These are phyloP conservation scores for Melipona bicolor DNA, from an alignment of 2,888 invertebrate genomes.

Conservation along the genomic window DNA sequence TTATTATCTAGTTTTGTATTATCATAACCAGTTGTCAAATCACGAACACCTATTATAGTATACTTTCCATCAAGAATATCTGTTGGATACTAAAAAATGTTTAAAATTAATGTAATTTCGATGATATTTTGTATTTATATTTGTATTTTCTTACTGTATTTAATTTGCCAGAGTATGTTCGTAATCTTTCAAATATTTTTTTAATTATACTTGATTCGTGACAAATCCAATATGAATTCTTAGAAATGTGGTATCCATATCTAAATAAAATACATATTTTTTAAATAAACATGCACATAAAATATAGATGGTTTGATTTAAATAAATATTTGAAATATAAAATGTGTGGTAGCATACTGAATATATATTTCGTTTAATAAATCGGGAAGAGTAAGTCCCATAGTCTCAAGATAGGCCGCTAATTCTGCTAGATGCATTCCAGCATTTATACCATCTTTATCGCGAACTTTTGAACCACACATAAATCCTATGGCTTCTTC, in stretches of 20 bases:
- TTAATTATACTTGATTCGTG: conserved; percentile 89
- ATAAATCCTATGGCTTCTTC: conserved; percentile 99
- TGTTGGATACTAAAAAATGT: conserved; percentile 88
- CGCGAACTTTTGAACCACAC: conserved; percentile 94
- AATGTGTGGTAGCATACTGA: conserved; percentile 83
- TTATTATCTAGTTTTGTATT: conserved; percentile 88
- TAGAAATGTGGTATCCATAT: conserved; percentile 95
- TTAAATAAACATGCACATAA: not conserved
- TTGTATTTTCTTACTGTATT: conserved; percentile 86
- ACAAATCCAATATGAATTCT: conserved; percentile 96
- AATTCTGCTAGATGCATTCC: conserved; percentile 92
- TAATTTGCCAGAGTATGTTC: conserved; percentile 88
- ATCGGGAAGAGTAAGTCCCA: conserved; percentile 86
- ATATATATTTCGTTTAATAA: conserved; percentile 92
- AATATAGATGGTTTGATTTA: not conserved
- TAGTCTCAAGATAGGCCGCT: conserved; percentile 88
- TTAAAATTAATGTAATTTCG: not conserved
- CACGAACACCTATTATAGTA: conserved; percentile 90
- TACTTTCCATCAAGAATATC: conserved; percentile 88
- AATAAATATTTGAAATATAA: conserved; percentile 16
- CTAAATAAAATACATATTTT: conserved; percentile 78
- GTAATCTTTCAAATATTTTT: conserved; percentile 92
- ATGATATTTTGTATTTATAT: not conserved
- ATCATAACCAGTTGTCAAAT: conserved; percentile 95
- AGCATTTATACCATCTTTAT: conserved; percentile 98